phyloP scores from a whole-genome alignment of 2,797 vertebrate genomes.

The Onychomys leucogaster region DNA sequence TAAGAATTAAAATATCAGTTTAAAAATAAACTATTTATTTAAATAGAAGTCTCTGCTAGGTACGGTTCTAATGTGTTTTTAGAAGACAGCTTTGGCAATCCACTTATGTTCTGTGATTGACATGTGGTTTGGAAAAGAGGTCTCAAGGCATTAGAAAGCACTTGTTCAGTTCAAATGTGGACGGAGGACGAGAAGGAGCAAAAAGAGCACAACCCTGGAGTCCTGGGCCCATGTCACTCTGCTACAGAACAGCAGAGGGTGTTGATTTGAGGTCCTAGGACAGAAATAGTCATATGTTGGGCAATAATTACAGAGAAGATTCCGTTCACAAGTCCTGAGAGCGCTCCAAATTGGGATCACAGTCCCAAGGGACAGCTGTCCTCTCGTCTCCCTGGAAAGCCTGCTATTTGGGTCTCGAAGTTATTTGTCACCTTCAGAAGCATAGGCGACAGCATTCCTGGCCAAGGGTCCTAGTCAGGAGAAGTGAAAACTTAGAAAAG shows the following conservation, averaged over 20 bases:
- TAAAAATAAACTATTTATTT: background rate
- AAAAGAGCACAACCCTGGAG: background rate
- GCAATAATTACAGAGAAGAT: conserved; percentile 60
- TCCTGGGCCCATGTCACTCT: background rate
- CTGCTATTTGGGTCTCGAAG: background rate
- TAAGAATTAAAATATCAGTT: conserved; percentile 63
- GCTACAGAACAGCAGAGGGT: background rate
- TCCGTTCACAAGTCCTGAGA: conserved; percentile 63
- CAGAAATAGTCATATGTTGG: conserved; percentile 34
- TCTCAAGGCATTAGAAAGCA: background rate
- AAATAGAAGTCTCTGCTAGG: background rate
- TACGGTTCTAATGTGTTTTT: background rate
- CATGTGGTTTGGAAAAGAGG: background rate
- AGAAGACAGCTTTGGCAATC: background rate
- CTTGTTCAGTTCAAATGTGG: background rate
- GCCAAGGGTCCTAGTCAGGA: background rate
- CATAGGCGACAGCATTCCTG: background rate
- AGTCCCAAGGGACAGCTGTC: conserved; percentile 68
- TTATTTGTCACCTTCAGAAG: background rate
- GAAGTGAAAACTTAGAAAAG: conserved; percentile 39
- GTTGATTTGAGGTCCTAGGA: conserved; percentile 3
- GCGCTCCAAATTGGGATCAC: conserved; percentile 64
- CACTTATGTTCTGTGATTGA: background rate
- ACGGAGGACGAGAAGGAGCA: background rate
- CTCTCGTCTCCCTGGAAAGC: conserved; percentile 37